Evolutionary conservation across 1,140 invertebrate genomes (phyloP), one percentile per base, ranked within the genome.

Genomic region (Lepidurus couesii): DNA sequence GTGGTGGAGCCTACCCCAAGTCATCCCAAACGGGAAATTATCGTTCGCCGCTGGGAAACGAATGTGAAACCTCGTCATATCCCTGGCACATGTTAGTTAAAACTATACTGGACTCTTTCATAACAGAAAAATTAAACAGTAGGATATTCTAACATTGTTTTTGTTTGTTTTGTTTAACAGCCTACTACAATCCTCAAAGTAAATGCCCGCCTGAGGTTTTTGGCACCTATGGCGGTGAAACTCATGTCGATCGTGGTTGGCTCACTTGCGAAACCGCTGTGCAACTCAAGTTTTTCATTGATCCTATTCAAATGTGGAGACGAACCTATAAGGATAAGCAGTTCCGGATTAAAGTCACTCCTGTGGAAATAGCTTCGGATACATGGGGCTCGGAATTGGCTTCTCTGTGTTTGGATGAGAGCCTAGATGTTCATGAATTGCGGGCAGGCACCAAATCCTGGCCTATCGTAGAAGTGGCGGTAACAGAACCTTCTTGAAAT

Each of bases 21-120:
- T 83, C 83, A 78, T 83, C 86, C 16, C 86, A 88, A 85, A 86
- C 88, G 80, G 82, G 81, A 84, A 24, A 80, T 92, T 8, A 87
- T 94, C 74, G 89, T 96, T 16, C 88, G 92, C 21, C 88, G 87
- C 81, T 96, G 94, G 95, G 95, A 97, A 85, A 93, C 93, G 9
- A 90, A 93, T 82, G 86, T 93, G 78, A 85, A 86, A 77, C 91
- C 94, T 47, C 86, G 94, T 77, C 78, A 84, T 34, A 88, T 92
- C 77, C 84, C 83, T 80, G 86, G 84, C 79, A 84, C 86, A 78
- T 82, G 88, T 89, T 84, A 80, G 82, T 81, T 74, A 26, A 42
- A 47, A 44, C 65, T 74, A n/a, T 34, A 34, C 34, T 34, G 34
- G 34, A 4, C 74, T 77, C 43, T n/a, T 75, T 74, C 10, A 42